These are phyloP conservation scores for Neomonachus schauinslandi DNA, from an alignment of 2,113 vertebrate species.

Conservation along the genomic window DNA sequence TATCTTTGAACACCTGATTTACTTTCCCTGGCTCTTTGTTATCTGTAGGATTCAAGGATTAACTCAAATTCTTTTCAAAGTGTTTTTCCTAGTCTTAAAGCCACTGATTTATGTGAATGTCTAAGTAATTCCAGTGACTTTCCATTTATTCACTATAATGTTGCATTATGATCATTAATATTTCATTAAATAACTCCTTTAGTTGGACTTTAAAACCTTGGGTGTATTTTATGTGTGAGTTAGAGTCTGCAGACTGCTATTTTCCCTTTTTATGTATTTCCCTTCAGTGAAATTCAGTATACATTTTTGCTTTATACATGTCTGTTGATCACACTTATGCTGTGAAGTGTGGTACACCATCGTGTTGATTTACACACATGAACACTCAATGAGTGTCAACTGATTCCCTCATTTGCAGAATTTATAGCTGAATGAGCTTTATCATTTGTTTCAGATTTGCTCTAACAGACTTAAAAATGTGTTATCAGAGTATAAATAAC, in stretches of 20 bases:
- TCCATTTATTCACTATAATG: neutral
- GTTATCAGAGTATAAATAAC: constrained; percentile 12
- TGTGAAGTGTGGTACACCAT: neutral
- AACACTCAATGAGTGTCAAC: neutral
- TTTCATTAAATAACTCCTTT: neutral
- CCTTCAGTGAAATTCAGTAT: neutral
- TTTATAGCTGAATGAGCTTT: neutral
- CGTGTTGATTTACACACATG: neutral
- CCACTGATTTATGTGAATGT: neutral
- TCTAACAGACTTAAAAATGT: constrained; percentile 14
- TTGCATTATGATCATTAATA: constrained; percentile 31
- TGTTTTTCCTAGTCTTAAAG: constrained; percentile 38
- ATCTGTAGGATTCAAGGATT: constrained; percentile 13
- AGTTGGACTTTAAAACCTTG: constrained; percentile 7
- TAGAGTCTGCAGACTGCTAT: neutral
- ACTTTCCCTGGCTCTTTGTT: neutral
- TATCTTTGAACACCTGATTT: neutral
- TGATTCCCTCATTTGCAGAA: neutral
- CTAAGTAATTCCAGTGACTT: constrained; percentile 5
- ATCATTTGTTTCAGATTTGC: neutral
- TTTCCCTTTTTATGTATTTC: neutral
- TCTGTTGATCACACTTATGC: neutral
- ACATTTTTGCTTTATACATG: constrained; percentile 15
- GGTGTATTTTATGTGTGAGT: neutral
- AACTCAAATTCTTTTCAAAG: neutral